phyloP scores from a whole-genome alignment of 2,888 invertebrate species.

The Ctena decussata region DNA sequence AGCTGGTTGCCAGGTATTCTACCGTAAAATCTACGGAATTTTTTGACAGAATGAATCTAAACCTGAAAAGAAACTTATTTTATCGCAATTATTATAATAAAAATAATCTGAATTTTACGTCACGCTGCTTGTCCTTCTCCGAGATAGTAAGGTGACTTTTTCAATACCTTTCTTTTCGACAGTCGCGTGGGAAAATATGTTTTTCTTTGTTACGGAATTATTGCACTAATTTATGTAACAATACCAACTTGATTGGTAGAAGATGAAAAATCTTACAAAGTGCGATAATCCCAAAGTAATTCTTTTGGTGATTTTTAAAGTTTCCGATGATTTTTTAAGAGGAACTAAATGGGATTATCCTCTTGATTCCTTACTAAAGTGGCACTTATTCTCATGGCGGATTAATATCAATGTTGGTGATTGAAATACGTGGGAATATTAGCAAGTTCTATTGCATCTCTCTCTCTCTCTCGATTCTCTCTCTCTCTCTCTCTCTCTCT shows the following conservation, averaged over 20 bases:
- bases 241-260: not conserved
- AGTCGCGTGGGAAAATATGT: conserved; percentile 17
- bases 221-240: not conserved
- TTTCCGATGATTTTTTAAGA: not conserved
- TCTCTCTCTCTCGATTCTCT: not conserved
- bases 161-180: no score
- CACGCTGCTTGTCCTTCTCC: no score
- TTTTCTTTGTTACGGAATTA: not conserved
- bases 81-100: no score
- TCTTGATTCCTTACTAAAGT: conserved; percentile 1
- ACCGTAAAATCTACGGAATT: no score
- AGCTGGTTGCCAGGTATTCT: no score
- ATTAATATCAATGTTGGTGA: not conserved
- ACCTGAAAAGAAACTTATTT: no score
- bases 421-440: conserved; percentile 5
- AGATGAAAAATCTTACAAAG: not conserved
- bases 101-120: no score
- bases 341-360: conserved; percentile 12
- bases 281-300: not conserved
- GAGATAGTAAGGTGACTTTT: no score
- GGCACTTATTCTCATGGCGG: conserved; percentile 2
- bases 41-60: no score
- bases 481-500: not conserved
- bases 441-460: not conserved
- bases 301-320: not conserved